phyloP scores from a whole-genome alignment of 1,140 invertebrate genomes.

The Microplitis demolitor region DNA sequence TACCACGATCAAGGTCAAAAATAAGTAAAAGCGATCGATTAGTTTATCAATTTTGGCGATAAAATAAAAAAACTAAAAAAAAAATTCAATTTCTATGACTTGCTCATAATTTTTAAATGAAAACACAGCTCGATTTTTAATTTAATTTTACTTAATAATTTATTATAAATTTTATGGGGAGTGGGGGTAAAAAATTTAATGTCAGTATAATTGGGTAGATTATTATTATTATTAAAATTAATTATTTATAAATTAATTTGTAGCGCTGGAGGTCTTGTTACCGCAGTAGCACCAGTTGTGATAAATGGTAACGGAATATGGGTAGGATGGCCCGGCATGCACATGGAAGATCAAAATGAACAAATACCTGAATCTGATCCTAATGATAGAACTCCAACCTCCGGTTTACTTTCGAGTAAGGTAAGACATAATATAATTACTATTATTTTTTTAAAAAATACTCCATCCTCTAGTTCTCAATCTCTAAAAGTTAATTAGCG shows the following conservation, averaged over 20 bases:
- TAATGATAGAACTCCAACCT: slow-evolving; percentile 81
- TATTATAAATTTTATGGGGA: not conserved
- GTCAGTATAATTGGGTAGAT: too few relatives aligned
- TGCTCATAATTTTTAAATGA: too few relatives aligned
- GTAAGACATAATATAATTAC: slow-evolving; percentile 57
- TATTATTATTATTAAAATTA: not conserved
- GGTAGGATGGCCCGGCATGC: slow-evolving; percentile 90
- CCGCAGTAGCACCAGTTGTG: slow-evolving; percentile 87
- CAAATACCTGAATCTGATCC: slow-evolving; percentile 85
- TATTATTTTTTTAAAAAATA: not conserved
- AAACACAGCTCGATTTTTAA: too few relatives aligned
- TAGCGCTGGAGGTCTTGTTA: slow-evolving; percentile 87
- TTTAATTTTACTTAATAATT: not conserved
- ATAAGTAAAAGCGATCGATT: too few relatives aligned
- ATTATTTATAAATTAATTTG: slow-evolving; percentile 25
- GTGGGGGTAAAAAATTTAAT: too few relatives aligned
- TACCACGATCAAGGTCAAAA: too few relatives aligned
- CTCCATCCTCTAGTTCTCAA: too few relatives aligned
- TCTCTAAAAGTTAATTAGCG: too few relatives aligned
- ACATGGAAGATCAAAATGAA: slow-evolving; percentile 74
- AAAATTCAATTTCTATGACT: too few relatives aligned
- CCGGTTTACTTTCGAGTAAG: slow-evolving; percentile 80
- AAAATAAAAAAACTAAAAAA: too few relatives aligned
- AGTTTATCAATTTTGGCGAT: too few relatives aligned
- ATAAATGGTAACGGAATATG: slow-evolving; percentile 82